Evolutionary conservation across 2,888 invertebrate genomes (phyloP).

Genomic region (Dasypogon diadema): DNA sequence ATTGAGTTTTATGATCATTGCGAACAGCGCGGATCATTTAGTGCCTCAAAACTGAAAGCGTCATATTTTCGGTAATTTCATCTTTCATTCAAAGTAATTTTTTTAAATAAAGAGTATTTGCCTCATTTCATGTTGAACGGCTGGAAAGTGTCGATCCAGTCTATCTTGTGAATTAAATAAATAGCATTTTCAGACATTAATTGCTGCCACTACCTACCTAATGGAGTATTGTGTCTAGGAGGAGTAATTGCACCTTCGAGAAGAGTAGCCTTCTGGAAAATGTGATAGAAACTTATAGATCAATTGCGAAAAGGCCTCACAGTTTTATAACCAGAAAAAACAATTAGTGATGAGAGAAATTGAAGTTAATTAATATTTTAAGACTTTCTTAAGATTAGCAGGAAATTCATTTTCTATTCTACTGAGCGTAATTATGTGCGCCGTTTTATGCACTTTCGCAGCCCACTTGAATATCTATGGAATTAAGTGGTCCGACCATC

Average conservation of each 20-base stretch:
- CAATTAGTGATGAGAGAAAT: conserved; percentile 3
- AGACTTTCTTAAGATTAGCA: background rate
- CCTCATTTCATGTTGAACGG: background rate
- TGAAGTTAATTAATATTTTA: background rate
- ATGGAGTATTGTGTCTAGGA: background rate
- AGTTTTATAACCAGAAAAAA: background rate
- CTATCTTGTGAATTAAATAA: no score
- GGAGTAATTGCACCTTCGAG: background rate
- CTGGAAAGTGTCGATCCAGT: conserved; percentile 21
- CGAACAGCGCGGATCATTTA: background rate
- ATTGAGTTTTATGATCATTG: no score
- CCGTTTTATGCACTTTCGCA: conserved; percentile 24
- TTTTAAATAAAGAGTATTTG: background rate
- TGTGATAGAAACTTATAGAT: background rate
- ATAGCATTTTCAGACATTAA: no score
- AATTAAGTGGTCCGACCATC: conserved; percentile 4
- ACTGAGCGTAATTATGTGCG: conserved; percentile 2
- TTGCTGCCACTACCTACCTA: no score
- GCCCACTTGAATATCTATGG: background rate
- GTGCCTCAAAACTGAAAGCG: no score
- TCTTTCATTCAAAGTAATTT: background rate
- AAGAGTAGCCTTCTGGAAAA: background rate
- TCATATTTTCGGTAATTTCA: background rate
- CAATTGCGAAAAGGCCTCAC: background rate
- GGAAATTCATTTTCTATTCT: conserved; percentile 35